Conservation (phyloP, 2,113 vertebrate species). For the Laterallus jamaicensis region DNA sequence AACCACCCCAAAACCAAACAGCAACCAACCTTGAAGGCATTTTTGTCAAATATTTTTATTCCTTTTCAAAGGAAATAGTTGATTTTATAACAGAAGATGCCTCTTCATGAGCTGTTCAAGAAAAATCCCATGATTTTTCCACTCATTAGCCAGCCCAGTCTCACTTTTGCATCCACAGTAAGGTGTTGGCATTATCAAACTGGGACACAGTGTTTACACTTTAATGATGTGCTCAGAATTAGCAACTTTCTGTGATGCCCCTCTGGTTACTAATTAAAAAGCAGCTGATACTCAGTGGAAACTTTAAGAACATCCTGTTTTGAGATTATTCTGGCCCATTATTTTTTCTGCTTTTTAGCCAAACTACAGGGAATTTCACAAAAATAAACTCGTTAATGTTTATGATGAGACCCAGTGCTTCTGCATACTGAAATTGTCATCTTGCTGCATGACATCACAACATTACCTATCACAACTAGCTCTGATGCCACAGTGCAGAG, state of each 20-base stretch:
- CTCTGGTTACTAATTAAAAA: slow-evolving; percentile 6
- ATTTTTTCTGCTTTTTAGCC: not conserved
- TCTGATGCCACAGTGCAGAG: not conserved
- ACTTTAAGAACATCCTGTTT: slow-evolving; percentile 2
- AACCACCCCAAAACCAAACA: not conserved
- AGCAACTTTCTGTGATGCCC: not conserved
- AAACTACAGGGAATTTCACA: not conserved
- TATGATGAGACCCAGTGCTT: not conserved
- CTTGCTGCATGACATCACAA: not conserved
- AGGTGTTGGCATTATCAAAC: slow-evolving; percentile 1
- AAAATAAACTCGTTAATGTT: not conserved
- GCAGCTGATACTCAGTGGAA: not conserved
- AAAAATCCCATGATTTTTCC: slow-evolving; percentile 56
- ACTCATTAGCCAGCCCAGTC: slow-evolving; percentile 1
- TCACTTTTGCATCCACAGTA: not conserved
- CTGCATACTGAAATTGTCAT: fast-evolving
- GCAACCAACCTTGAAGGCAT: not conserved
- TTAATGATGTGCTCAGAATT: not conserved
- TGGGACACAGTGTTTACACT: not conserved
- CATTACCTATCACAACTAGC: not conserved
- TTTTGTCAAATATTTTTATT: slow-evolving; percentile 42
- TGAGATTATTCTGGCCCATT: not conserved
- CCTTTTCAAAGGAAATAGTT: slow-evolving; percentile 57
- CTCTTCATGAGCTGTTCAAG: slow-evolving; percentile 27
- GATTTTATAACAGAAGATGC: slow-evolving; percentile 55